A percentile compares a stretch with the other conserved stretches of the same genome.
Evolutionary conservation across 2,888 invertebrate genomes (phyloP).

Genomic region (Drosophila neonasuta): DNA sequence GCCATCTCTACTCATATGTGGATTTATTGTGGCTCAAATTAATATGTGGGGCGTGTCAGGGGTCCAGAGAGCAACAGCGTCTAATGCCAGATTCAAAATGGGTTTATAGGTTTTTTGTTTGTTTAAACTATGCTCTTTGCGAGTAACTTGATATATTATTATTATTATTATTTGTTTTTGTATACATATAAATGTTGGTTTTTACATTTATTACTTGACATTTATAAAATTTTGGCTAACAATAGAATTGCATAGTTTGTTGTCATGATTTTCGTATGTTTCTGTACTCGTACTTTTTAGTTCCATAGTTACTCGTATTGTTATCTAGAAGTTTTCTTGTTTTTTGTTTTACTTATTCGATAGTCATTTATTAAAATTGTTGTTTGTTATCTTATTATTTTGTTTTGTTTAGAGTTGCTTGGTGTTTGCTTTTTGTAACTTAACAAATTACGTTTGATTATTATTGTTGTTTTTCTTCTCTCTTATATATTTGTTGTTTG

Average conservation of each 20-base stretch:
- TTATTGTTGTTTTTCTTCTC: constrained; percentile 50
- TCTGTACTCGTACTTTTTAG: constrained; percentile 28
- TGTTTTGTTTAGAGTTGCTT: constrained; percentile 47
- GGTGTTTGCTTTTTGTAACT: constrained; percentile 39
- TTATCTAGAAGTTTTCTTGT: constrained; percentile 22
- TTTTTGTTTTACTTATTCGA: constrained; percentile 39
- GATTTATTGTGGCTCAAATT: constrained; percentile 4
- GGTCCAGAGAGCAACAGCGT: constrained; percentile 57
- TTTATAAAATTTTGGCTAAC: constrained; percentile 79
- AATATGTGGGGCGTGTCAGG: constrained; percentile 41
- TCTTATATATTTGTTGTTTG: not conserved
- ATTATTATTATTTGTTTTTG: constrained; percentile 33
- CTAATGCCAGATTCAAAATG: constrained; percentile 48
- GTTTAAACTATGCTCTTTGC: constrained; percentile 32
- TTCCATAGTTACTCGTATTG: constrained; percentile 35
- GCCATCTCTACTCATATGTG: not conserved
- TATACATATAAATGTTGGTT: constrained; percentile 58
- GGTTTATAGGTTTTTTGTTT: constrained; percentile 8
- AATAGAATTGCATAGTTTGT: constrained; percentile 75
- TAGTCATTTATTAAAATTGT: constrained; percentile 52
- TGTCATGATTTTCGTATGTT: constrained; percentile 31
- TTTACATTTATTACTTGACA: constrained; percentile 68
- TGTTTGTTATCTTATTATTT: constrained; percentile 29
- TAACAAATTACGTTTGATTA: constrained; percentile 63
- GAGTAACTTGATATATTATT: constrained; percentile 48